Conservation (phyloP, 2,888 invertebrate species). For the Dioctria rufipes region DNA sequence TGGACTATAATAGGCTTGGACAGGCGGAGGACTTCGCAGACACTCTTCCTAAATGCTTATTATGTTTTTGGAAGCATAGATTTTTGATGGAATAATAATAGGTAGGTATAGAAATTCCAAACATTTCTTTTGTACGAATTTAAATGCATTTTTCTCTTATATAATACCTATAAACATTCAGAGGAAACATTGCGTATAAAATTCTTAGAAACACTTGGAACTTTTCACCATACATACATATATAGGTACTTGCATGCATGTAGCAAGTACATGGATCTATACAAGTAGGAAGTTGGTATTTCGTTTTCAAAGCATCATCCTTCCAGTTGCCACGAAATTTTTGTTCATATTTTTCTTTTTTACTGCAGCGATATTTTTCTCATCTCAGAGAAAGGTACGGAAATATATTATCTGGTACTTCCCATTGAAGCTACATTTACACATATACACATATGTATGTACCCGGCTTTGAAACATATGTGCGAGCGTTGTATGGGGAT, state of each 20-base stretch:
- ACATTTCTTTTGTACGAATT: too few species aligned
- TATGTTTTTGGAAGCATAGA: background rate
- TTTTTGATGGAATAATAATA: background rate
- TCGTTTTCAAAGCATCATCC: conserved; percentile 12
- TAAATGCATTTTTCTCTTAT: too few species aligned
- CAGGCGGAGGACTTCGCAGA: background rate
- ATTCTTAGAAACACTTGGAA: background rate
- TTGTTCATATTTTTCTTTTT: conserved; percentile 24
- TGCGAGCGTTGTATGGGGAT: background rate
- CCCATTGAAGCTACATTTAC: conserved; percentile 4
- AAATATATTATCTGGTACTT: conserved; percentile 6
- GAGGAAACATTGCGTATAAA: too few species aligned
- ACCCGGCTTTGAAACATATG: background rate
- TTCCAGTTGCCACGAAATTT: conserved; percentile 2
- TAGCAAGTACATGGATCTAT: too few species aligned
- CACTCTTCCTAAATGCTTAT: background rate
- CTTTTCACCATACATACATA: background rate
- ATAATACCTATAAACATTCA: too few species aligned
- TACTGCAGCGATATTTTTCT: conserved; percentile 33
- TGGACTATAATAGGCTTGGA: background rate
- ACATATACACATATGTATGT: background rate
- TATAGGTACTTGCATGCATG: too few species aligned
- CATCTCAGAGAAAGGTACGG: conserved; percentile 23
- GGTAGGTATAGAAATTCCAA: background rate
- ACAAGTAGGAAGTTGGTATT: background rate